Evolutionary conservation across 2,888 invertebrate species (phyloP).

Genomic region (Hemaris fuciformis): DNA sequence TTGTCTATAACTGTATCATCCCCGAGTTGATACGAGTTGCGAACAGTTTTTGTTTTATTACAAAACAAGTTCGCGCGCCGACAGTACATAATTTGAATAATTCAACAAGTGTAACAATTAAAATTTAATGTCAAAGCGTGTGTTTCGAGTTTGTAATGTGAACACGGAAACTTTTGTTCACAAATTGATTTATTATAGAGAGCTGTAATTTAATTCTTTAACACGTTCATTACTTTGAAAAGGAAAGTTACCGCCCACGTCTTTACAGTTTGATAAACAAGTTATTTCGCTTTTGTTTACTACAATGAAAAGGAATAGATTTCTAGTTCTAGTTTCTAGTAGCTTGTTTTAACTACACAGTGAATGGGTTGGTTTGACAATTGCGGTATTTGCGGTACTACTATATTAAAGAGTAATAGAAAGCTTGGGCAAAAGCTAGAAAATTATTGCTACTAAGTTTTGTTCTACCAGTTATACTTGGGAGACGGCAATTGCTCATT

Average conservation of each 20-base stretch:
- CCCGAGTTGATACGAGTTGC: constrained; percentile 28
- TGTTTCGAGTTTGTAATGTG: neutral
- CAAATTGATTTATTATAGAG: constrained; percentile 1
- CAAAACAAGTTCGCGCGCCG: neutral
- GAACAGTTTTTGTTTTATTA: constrained; percentile 9
- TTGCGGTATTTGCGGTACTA: too few relatives aligned
- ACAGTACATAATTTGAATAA: neutral
- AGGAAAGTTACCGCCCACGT: neutral
- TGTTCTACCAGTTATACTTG: too few relatives aligned
- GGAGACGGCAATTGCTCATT: too few relatives aligned
- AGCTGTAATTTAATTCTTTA: neutral
- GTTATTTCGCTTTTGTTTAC: too few relatives aligned
- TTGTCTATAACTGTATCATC: constrained; percentile 36
- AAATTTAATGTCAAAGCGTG: neutral
- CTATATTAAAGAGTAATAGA: too few relatives aligned
- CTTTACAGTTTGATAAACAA: neutral
- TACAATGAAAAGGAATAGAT: too few relatives aligned
- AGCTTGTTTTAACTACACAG: too few relatives aligned
- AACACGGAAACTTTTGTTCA: neutral
- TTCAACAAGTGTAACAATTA: constrained; percentile 9
- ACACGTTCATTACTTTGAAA: neutral
- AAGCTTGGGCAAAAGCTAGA: too few relatives aligned
- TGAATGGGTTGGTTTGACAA: too few relatives aligned
- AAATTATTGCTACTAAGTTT: too few relatives aligned
- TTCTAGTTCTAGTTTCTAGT: too few relatives aligned